Conservation (phyloP, 2,888 invertebrate species). For the Agriopis leucophaearia region DNA sequence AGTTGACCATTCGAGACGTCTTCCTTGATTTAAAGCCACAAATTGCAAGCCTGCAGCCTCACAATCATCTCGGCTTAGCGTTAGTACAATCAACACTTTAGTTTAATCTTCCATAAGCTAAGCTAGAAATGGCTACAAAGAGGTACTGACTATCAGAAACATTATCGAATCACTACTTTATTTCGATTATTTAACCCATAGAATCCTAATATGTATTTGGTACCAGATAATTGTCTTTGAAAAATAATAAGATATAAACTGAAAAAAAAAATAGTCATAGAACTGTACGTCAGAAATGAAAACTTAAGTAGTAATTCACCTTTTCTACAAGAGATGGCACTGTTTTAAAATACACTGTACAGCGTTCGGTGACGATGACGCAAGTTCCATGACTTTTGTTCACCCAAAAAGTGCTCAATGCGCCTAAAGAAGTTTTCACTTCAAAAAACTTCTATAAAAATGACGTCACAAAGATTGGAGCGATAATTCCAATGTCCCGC, state of each 20-base stretch:
- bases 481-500: slow-evolving; percentile 49
- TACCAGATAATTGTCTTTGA: too few species aligned
- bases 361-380: too few species aligned
- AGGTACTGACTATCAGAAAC: not conserved
- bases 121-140: slow-evolving; percentile 9
- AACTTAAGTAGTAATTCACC: too few species aligned
- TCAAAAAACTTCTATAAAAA: not conserved
- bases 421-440: too few species aligned
- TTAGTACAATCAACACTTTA: slow-evolving; percentile 54
- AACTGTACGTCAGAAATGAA: too few species aligned
- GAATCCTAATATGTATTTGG: too few species aligned
- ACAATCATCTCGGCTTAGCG: slow-evolving; percentile 67
- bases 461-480: slow-evolving; percentile 16
- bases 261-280: too few species aligned
- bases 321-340: too few species aligned
- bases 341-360: too few species aligned
- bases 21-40: slow-evolving; percentile 81
- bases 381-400: too few species aligned
- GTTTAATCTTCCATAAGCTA: slow-evolving; percentile 41
- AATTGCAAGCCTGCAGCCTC: slow-evolving; percentile 74
- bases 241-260: too few species aligned
- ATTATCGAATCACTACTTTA: not conserved
- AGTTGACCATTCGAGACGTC: slow-evolving; percentile 61
- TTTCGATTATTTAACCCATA: not conserved
- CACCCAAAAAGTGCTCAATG: too few species aligned